These are phyloP conservation scores for Lasiurus cinereus DNA, from an alignment of 2,113 vertebrate species.

Conservation along the genomic window DNA sequence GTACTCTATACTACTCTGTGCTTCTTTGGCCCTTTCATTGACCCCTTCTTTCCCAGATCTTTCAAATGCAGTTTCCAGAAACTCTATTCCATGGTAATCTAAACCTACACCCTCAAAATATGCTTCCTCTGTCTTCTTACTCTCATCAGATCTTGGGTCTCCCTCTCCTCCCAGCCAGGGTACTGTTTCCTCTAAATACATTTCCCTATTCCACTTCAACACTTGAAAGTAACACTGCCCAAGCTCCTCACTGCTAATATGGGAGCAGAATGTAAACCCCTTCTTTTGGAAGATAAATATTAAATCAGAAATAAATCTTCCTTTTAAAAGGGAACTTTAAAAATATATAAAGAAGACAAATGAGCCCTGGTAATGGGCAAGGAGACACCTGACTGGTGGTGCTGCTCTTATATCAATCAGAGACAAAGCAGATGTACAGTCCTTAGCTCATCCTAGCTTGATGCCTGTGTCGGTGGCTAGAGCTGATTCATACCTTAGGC, in stretches of 20 bases:
- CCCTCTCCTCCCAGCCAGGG: neutral
- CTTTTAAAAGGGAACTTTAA: constrained; percentile 1
- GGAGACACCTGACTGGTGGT: no score
- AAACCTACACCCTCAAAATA: neutral
- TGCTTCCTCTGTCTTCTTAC: neutral
- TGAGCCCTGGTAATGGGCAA: no score
- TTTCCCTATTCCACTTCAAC: neutral
- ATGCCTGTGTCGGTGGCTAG: no score
- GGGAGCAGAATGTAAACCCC: neutral
- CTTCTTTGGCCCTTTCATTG: neutral
- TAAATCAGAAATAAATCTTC: constrained; percentile 16
- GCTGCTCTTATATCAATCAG: no score
- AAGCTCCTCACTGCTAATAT: neutral
- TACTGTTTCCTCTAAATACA: neutral
- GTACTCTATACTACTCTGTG: neutral
- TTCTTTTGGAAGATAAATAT: constrained; percentile 37
- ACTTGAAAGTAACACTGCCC: neutral
- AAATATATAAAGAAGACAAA: neutral
- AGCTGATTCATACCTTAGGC: no score
- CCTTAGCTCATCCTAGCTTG: no score
- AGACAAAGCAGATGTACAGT: no score
- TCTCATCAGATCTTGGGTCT: neutral
- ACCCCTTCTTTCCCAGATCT: constrained; percentile 10
- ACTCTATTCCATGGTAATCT: neutral
- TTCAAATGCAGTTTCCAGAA: neutral